Base-by-base conservation (phyloP, 30 jellyfish, hydroid and myxozoan genomes). In the Phacellophora camtschatica region DNA sequence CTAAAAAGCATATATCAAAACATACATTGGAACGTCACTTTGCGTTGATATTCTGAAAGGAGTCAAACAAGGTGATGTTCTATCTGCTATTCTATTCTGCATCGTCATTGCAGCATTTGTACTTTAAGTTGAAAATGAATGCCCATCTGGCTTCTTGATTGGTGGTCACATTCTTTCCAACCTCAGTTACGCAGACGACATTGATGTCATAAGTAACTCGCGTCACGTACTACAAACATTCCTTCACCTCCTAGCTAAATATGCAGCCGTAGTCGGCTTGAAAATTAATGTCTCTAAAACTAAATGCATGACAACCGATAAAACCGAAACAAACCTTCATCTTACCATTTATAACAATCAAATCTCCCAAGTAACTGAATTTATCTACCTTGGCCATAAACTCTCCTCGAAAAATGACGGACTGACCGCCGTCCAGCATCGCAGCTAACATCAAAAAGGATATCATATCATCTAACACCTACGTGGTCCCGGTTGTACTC, bases 301-400 rank as follows among this genome's bases (percentile, higher is more conserved):
- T 71, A 68, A 68, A 27, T 36, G 83, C 83, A 68, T 68, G 83
- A 41, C 83, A 68, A 48, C 66, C 83, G 71, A 68, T 68, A 68
- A 29, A 66, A 66, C 34, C 63, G 34, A 41, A 27, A 66, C 68
- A 66, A 51, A 51, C 66, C 66, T 51, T 51, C 66, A 51, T 51
- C 66, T 51, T 51, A 51, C 66, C 66, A 51, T 51, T 51, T 9
- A 51, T 51, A 51, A 51, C 23, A 51, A 51, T 51, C 66, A 51
- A 54, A 54, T 54, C 68, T 54, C 68, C 22, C 68, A 54, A 54
- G 68, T 54, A 54, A 54, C 35, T 54, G 31, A 54, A n/a, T 25
- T 54, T 12, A 54, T 25, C 35, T n/a, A 19, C 35, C 68, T n/a
- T 7, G 23, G 66, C 0, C 66, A 65, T 65, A 65, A 65, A 65